Conservation (phyloP, 2,888 invertebrate species). For the Stenchaetothrips biformis region DNA sequence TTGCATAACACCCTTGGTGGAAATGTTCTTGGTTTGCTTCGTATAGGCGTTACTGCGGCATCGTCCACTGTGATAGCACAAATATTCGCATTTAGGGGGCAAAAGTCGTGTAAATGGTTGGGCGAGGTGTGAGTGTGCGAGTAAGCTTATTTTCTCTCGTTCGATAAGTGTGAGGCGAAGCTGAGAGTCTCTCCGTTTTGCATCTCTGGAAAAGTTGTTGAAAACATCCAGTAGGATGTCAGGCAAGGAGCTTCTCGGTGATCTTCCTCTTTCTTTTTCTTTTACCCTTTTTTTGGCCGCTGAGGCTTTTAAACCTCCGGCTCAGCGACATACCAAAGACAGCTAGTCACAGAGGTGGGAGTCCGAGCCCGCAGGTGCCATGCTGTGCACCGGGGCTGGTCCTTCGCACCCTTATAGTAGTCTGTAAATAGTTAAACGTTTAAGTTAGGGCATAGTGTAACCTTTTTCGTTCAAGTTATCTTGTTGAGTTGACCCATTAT, state of each 20-base stretch:
- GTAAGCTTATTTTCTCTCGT: not conserved
- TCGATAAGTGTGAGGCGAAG: not conserved
- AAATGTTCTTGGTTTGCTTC: no score
- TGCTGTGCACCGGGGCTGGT: not conserved
- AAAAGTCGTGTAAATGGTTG: not conserved
- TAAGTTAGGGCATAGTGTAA: not conserved
- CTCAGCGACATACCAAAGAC: slow-evolving; percentile 20
- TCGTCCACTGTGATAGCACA: slow-evolving; percentile 20
- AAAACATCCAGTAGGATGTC: no score
- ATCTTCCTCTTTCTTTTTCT: not conserved
- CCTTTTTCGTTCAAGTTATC: not conserved
- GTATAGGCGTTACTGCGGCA: not conserved
- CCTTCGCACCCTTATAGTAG: slow-evolving; percentile 1
- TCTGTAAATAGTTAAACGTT: not conserved
- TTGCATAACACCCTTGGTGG: no score
- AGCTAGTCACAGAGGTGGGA: slow-evolving; percentile 16
- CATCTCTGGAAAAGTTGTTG: no score
- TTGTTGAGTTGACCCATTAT: not conserved
- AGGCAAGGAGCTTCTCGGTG: not conserved
- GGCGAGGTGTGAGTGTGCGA: not conserved
- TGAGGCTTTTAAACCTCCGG: not conserved
- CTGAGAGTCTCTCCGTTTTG: no score
- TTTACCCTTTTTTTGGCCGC: not conserved
- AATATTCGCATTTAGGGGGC: not conserved
- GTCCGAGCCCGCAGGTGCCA: not conserved